phyloP scores from a whole-genome alignment of 2,113 vertebrate genomes.

The Vulpes lagopus region DNA sequence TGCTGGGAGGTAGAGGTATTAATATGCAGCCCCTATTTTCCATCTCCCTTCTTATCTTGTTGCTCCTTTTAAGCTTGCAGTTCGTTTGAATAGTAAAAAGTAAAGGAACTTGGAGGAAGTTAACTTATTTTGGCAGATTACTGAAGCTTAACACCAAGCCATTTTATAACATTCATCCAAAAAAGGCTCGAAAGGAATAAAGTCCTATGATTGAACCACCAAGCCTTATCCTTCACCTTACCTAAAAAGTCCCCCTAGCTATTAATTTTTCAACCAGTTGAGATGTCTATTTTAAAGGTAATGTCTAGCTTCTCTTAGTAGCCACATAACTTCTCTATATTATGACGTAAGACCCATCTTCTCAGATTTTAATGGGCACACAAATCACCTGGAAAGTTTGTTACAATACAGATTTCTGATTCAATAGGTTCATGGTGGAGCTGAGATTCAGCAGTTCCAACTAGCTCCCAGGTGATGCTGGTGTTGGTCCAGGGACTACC shows the following conservation, averaged over 20 bases:
- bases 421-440: neutral
- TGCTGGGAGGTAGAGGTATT: neutral
- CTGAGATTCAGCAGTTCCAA: neutral
- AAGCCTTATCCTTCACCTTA: neutral
- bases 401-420: neutral
- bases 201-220: neutral
- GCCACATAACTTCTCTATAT: neutral
- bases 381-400: neutral
- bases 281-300: neutral
- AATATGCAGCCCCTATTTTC: neutral
- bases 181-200: neutral
- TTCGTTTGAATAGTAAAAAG: constrained; percentile 9
- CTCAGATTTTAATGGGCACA: neutral
- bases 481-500: neutral
- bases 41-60: neutral
- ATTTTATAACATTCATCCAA: neutral
- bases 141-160: neutral
- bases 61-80: constrained; percentile 7
- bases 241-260: neutral
- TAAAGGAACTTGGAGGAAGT: neutral
- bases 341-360: neutral
- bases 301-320: neutral
- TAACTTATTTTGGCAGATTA: neutral
- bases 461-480: neutral
- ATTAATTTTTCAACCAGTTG: neutral